Evolutionary conservation across 2,888 invertebrate species (phyloP), one percentile per base, ranked within the genome.

Genomic region (Steinernema hermaphroditum): DNA sequence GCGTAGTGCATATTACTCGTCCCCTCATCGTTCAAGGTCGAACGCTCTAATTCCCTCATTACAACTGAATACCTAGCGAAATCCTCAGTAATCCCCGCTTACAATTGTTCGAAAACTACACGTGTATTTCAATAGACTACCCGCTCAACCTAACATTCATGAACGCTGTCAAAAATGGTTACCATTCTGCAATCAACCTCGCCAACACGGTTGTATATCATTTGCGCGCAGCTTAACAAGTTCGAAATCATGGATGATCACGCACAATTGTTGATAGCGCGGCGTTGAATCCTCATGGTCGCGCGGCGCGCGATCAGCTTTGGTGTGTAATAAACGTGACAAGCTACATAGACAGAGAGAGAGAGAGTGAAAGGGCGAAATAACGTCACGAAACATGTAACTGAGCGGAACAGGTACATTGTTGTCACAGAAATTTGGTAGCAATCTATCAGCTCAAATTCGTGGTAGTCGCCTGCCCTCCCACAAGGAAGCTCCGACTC

Each of bases 401-500:
- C 54, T 54, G 54, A 54, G 54, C 54, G 27, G 54, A 54, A 54
- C 54, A 54, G 54, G 54, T 54, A 54, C 54, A 54, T 54, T 54
- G 54, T 54, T 54, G 54, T 54, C 54, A 27, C 16, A 54, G 24
- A 54, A 54, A 54, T 54, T 54, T 54, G 22, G 54, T 54, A 27
- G 54, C 54, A 54, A 19, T 54, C 54, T 54, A 54, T 54, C 54
- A 54, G 19, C 54, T 54, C 19, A 54, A 54, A 24, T 46, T 54
- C 54, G 54, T 27, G 54, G 54, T 54, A 54, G 54, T 54, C 54
- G 54, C 24, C 27, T 54, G 54, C 54, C 22, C 22, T 54, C 54
- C 16, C 16, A 8, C 16, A 41, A 41, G 54, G 14, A 14, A 12
- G 49, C 49, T n/a, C 22, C 54, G 54, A 22, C 24, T 4, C 4